Conservation (phyloP, 1,140 invertebrate genomes). For the Mya arenaria region DNA sequence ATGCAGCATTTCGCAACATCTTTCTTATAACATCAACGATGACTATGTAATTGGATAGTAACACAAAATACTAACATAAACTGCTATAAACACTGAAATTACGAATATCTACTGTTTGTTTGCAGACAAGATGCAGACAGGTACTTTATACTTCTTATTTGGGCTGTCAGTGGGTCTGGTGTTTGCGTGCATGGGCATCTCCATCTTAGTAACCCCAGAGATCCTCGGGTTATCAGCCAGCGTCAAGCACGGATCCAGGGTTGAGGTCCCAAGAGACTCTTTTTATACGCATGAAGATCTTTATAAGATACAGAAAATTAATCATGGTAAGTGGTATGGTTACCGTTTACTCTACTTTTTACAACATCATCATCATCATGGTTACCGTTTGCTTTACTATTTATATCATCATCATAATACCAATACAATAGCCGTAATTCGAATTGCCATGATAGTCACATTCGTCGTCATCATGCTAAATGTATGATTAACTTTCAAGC, state of each 20-base stretch:
- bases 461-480: slow-evolving; percentile 40
- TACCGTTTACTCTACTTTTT: background rate
- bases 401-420: no score
- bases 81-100: no score
- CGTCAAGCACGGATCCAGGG: background rate
- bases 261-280: background rate
- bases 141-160: slow-evolving; percentile 43
- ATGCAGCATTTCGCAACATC: no score
- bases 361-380: slow-evolving; percentile 11
- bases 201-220: background rate
- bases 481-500: no score
- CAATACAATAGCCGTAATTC: no score
- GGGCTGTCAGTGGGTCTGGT: slow-evolving; percentile 55
- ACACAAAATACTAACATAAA: no score
- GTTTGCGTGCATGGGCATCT: slow-evolving; percentile 22
- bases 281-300: slow-evolving; percentile 15
- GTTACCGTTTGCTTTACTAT: background rate
- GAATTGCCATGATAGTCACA: slow-evolving; percentile 46
- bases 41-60: no score
- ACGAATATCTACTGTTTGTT: no score
- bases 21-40: no score
- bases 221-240: background rate
- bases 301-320: slow-evolving; percentile 14
- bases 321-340: background rate
- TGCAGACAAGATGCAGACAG: slow-evolving; percentile 36